Evolutionary conservation across 2,113 vertebrate species (phyloP).

Genomic region (Corapipo altera): DNA sequence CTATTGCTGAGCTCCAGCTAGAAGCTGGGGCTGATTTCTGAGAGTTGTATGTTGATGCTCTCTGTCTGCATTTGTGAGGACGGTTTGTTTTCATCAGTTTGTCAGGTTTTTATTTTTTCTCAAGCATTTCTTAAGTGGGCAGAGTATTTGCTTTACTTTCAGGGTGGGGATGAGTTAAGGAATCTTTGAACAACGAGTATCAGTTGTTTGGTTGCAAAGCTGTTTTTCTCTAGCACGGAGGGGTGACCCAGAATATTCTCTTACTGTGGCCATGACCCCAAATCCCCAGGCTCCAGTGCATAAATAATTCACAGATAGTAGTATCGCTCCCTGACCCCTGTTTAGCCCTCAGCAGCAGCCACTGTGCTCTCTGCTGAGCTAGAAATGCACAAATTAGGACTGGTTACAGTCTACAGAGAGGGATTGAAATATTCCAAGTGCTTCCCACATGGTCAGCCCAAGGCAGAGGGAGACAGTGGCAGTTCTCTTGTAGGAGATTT

Average conservation of each 20-base stretch:
- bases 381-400: not conserved
- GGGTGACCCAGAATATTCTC: not conserved
- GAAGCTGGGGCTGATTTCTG: not conserved
- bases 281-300: not conserved
- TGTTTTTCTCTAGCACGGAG: not conserved
- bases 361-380: not conserved
- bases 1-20: not conserved
- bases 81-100: not conserved
- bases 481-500: not conserved
- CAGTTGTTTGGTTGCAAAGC: not conserved
- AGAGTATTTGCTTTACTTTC: not conserved
- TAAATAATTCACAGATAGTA: not conserved
- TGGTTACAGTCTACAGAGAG: not conserved
- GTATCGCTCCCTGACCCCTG: not conserved
- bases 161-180: not conserved
- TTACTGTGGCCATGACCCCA: not conserved
- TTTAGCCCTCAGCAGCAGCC: not conserved
- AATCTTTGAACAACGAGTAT: not conserved
- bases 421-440: not conserved
- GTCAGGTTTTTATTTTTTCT: not conserved
- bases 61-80: not conserved
- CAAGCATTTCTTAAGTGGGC: not conserved
- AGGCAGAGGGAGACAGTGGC: not conserved
- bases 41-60: not conserved
- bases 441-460: not conserved